Conservation (phyloP, 2,797 vertebrate genomes). For the Ptychadena robeensis region DNA sequence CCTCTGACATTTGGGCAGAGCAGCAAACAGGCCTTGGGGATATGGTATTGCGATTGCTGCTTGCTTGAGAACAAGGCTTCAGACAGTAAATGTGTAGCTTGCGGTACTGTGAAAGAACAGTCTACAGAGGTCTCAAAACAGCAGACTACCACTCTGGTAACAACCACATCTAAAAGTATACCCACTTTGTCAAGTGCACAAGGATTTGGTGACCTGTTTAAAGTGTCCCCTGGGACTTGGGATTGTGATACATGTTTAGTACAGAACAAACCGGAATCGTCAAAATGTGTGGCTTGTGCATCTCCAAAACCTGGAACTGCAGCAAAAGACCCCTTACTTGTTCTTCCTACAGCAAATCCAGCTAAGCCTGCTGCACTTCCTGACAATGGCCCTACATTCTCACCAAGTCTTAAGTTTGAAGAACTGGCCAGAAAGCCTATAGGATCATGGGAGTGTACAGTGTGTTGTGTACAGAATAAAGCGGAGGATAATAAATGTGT, state of each 20-base stretch:
- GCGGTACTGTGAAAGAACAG: conserved; percentile 74
- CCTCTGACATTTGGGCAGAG: conserved; percentile 75
- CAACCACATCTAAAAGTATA: conserved; percentile 71
- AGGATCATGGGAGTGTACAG: conserved; percentile 89
- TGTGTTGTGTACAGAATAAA: conserved; percentile 88
- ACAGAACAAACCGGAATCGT: conserved; percentile 87
- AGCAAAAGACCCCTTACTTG: conserved; percentile 84
- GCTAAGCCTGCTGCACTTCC: conserved; percentile 64
- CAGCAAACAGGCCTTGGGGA: conserved; percentile 77
- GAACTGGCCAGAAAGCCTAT: conserved; percentile 91
- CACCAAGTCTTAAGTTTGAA: conserved; percentile 80
- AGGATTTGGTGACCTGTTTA: conserved; percentile 80
- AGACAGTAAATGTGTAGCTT: conserved; percentile 83
- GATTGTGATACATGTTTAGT: conserved; percentile 97
- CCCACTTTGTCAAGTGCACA: conserved; percentile 62
- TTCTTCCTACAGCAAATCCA: conserved; percentile 76
- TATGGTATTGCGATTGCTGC: conserved; percentile 82
- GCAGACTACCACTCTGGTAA: conserved; percentile 61
- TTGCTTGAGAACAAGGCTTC: conserved; percentile 81
- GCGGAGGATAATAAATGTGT: conserved; percentile 87
- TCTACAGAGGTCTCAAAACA: conserved; percentile 68
- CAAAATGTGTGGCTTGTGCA: conserved; percentile 94
- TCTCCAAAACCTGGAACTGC: conserved; percentile 92
- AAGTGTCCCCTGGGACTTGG: conserved; percentile 84
- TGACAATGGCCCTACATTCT: conserved; percentile 68